Evolutionary conservation across 2,797 vertebrate species (phyloP), one percentile per base, ranked within the genome.

Genomic region (Ctenosaura bakeri): DNA sequence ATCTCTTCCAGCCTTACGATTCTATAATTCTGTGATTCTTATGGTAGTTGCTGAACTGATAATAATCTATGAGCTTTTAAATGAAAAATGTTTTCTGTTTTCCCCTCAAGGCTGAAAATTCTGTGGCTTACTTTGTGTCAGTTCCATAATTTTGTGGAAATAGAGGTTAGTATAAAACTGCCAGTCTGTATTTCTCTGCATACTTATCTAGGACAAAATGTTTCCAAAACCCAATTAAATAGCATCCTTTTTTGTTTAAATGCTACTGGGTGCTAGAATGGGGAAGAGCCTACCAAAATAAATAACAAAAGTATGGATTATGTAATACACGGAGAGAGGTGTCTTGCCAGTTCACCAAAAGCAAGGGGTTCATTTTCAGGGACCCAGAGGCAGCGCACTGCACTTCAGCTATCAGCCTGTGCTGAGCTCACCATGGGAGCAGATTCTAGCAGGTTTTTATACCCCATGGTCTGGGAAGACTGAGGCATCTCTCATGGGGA

Each of bases 41-140:
- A 46, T 74, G 82, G 42, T 87, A 69, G 0, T 1, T 88, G 46
- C 90, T 69, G 52, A 62, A 50, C 86, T 91, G 1, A 9, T 26
- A 88, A 73, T 22, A 12, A 74, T 18, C 26, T 83, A 13, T 73
- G 29, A 35, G 83, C 2, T n/a, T 71, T 26, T 69, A 52, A 74
- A 69, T 64, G 62, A 50, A 85, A 66, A 71, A 86, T 35, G n/a
- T 50, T 50, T 90, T 94, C 32, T 74, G 89, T 79, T 62, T 64
- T 35, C 85, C 95, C 69, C 29, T 83, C 96, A 94, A 99, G 99
- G 97, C 97, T 99, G 97, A 96, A 99, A 95, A 99, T 99, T 95
- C 96, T 99, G 89, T 99, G 99, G 99, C 98, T 99, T 88, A 99
- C 99, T 0, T 97, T 99, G 91, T 99, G 99, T 96, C 99, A 99